A percentile compares a stretch with the other conserved stretches of the same genome.
Conservation (phyloP, 1,140 invertebrate genomes). For the Aricia agestis region DNA sequence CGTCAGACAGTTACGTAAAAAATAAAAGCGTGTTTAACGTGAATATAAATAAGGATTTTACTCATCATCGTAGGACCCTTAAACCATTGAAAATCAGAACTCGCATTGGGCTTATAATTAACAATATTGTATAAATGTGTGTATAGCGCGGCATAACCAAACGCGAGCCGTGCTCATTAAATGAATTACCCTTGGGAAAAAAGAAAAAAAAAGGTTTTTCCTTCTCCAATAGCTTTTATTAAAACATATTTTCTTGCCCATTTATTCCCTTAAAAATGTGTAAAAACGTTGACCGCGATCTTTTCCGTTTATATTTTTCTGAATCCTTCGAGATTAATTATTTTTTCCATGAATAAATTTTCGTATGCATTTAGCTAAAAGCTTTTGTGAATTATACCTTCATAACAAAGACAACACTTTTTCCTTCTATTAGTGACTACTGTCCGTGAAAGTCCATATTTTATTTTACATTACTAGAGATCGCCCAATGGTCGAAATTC, state of each 20-base stretch:
- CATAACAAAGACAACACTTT: neutral
- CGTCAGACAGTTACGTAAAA: too few species aligned
- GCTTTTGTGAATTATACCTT: neutral
- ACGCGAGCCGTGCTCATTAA: neutral
- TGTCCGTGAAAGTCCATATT: too few species aligned
- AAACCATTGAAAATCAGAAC: neutral
- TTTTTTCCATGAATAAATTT: conserved; percentile 1
- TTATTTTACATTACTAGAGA: too few species aligned
- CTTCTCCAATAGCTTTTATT: conserved; percentile 1
- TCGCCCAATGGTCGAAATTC: too few species aligned
- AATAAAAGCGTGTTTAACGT: too few species aligned
- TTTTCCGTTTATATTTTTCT: neutral
- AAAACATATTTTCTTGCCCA: neutral
- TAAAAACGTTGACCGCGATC: neutral
- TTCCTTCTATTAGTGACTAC: neutral
- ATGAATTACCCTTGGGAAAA: neutral
- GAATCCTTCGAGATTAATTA: neutral
- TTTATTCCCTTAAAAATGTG: neutral
- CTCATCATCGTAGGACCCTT: too few species aligned
- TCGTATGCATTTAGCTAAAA: neutral
- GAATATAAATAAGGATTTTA: too few species aligned
- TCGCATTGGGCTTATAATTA: neutral
- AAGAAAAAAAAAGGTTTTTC: neutral
- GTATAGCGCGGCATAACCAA: neutral
- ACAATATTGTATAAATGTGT: neutral